Conservation (phyloP, 2,113 vertebrate species). For the Paramormyrops kingsleyae region DNA sequence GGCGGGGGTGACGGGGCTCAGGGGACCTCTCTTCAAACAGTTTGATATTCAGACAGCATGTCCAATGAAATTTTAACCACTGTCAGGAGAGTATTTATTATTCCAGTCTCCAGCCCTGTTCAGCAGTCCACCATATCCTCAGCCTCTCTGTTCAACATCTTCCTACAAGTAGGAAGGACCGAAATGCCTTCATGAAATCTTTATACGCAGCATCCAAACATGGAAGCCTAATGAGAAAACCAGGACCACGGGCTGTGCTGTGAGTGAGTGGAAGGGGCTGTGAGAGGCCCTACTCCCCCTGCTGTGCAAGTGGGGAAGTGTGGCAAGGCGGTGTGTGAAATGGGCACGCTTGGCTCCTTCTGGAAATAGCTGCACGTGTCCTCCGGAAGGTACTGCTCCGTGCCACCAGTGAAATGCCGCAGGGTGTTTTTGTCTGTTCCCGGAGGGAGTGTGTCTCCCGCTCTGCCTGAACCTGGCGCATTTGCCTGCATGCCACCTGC, state of each 20-base stretch:
- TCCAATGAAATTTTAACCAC: constrained; percentile 8
- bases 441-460: background rate
- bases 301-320: background rate
- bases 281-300: background rate
- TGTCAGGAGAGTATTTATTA: background rate
- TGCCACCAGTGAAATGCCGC: background rate
- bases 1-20: background rate
- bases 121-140: constrained; percentile 10
- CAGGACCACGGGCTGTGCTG: background rate
- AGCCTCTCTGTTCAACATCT: constrained; percentile 2
- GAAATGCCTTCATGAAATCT: constrained; percentile 4
- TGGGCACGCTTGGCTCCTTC: background rate
- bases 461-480: background rate
- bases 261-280: background rate
- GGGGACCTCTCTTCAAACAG: background rate
- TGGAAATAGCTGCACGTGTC: background rate
- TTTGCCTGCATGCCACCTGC: background rate
- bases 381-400: background rate
- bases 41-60: constrained; percentile 8
- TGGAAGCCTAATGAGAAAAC: background rate
- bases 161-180: background rate
- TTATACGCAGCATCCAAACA: background rate
- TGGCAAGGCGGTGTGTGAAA: background rate
- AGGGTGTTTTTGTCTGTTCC: background rate
- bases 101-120: background rate